A percentile compares a stretch with the other conserved stretches of the same genome.
Conservation (phyloP, 2,797 vertebrate species). For the Pelodytes ibericus region DNA sequence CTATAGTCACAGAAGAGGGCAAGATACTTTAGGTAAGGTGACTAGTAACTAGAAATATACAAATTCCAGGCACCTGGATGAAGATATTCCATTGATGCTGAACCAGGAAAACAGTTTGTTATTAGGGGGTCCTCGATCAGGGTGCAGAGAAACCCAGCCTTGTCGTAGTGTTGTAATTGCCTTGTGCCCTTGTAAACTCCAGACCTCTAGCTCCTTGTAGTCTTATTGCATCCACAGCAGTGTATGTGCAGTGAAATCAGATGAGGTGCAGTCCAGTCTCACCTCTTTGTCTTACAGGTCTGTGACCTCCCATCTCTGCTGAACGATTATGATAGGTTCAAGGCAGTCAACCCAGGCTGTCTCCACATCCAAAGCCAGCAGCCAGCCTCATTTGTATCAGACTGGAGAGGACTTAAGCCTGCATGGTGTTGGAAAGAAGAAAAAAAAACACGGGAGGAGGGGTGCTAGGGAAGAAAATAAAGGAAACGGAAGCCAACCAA, state of each 20-base stretch:
- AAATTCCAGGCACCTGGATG: neutral
- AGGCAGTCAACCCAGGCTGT: constrained; percentile 9
- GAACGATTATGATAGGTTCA: constrained; percentile 22
- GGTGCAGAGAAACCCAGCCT: neutral
- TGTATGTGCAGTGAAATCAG: too few species aligned
- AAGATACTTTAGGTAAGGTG: too few species aligned
- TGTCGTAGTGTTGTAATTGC: too few species aligned
- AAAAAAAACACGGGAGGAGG: constrained; percentile 39
- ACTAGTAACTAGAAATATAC: too few species aligned
- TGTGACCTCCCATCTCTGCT: constrained; percentile 19
- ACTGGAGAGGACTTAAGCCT: constrained; percentile 32
- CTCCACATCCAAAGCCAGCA: constrained; percentile 10
- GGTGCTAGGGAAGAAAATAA: constrained; percentile 47
- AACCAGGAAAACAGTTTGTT: neutral
- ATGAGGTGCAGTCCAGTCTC: constrained; percentile 9
- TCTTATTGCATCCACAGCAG: too few species aligned
- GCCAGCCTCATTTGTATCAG: constrained; percentile 19
- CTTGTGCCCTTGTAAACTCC: too few species aligned
- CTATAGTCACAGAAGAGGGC: too few species aligned
- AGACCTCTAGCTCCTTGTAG: too few species aligned
- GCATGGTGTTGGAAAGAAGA: constrained; percentile 27
- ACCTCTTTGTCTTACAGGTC: constrained; percentile 20
- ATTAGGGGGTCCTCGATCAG: too few species aligned
- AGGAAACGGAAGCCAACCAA: constrained; percentile 49
- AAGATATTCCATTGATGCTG: neutral